Conservation (phyloP, 2,888 invertebrate genomes). For the Chrysomela aeneicollis region DNA sequence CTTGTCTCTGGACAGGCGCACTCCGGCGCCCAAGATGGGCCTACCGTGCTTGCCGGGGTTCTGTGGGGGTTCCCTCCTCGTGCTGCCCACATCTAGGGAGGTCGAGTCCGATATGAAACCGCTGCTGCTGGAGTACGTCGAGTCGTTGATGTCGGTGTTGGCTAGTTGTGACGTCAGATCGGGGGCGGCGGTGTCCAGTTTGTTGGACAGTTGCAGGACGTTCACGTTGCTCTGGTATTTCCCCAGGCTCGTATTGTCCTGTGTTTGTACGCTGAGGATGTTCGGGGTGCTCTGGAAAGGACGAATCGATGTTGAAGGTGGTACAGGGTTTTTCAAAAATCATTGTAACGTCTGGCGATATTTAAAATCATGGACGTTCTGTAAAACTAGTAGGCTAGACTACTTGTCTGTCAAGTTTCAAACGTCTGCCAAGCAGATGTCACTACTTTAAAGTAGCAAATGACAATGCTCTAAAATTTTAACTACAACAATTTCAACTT, state of each 20-base stretch:
- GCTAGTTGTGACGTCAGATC: constrained; percentile 25
- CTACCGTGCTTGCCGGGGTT: constrained; percentile 45
- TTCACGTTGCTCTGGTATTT: constrained; percentile 56
- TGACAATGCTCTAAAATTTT: no score
- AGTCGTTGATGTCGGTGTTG: constrained; percentile 24
- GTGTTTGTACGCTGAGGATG: constrained; percentile 55
- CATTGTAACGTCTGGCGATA: no score
- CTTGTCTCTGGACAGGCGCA: constrained; percentile 49
- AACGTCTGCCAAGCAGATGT: no score
- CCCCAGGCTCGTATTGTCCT: constrained; percentile 53
- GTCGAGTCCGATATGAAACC: constrained; percentile 36
- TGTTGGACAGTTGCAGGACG: constrained; percentile 54
- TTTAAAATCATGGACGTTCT: no score
- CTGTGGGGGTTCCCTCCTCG: constrained; percentile 16
- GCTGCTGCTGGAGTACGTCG: constrained; percentile 28
- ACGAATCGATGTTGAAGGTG: neutral
- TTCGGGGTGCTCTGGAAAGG: constrained; percentile 50
- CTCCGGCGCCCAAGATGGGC: constrained; percentile 58
- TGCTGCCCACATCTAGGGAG: neutral
- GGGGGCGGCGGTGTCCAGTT: constrained; percentile 18
- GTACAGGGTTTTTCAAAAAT: no score
- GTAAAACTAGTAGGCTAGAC: no score
- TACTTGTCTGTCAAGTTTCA: no score
- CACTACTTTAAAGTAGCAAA: no score
- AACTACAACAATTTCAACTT: no score